Evolutionary conservation across 2,113 vertebrate genomes (phyloP).

Genomic region (Pseudorectes ferrugineus): DNA sequence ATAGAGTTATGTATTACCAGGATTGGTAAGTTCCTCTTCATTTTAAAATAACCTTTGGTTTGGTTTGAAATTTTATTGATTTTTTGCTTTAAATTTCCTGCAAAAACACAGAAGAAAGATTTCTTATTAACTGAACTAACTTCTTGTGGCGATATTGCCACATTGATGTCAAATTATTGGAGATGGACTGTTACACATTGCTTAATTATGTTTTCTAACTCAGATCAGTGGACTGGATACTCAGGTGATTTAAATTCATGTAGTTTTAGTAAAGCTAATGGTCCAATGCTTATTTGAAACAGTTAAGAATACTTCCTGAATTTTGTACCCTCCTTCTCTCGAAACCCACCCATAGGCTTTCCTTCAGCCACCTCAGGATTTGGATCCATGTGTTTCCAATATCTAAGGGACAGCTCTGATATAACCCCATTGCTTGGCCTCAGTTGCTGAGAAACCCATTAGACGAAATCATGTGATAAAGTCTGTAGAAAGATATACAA

Average conservation of each 20-base stretch:
- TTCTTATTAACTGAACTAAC: neutral
- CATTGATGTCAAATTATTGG: neutral
- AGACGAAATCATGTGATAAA: neutral
- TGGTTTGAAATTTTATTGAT: neutral
- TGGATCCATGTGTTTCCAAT: neutral
- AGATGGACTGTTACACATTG: neutral
- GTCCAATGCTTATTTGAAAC: neutral
- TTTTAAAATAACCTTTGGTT: neutral
- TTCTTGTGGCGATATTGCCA: neutral
- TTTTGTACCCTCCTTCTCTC: neutral
- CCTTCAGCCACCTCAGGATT: neutral
- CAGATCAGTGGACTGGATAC: neutral
- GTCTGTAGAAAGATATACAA: neutral
- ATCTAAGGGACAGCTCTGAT: neutral
- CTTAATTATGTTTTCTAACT: neutral
- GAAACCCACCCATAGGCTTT: neutral
- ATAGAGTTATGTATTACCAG: neutral
- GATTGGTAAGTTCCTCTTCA: neutral
- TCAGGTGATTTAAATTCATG: neutral
- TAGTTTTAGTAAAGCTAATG: neutral
- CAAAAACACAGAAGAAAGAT: neutral
- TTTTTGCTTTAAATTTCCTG: neutral
- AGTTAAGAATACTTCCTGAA: neutral
- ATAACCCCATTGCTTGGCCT: neutral
- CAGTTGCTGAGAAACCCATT: neutral